Base-by-base conservation (phyloP, 2,797 vertebrate genomes). In the Channa striata region DNA sequence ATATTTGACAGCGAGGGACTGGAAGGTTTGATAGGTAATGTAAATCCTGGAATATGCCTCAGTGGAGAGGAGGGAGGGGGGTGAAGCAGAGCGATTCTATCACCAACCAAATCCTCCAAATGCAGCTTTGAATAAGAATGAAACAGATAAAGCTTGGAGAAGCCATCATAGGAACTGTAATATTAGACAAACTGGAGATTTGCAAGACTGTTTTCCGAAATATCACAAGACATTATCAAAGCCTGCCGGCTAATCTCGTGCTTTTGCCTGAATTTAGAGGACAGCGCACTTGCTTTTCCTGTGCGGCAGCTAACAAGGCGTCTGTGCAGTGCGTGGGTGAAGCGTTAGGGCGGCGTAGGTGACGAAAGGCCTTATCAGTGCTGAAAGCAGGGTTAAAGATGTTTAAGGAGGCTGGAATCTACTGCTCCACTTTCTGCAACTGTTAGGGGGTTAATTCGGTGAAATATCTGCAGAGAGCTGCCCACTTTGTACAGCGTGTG, bases 101-200 rank as follows among this genome's bases (percentile, higher is more conserved):
- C 88, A 75, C 62, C 67, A 75, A 52, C 78, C 83, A 85, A 91
- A 90, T 88, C 87, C 88, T 82, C 73, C 73, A 89, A 85, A 90
- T 86, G 78, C 79, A 78, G 80, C 82, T 87, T 84, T 89, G 87
- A 90, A 89, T 89, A 74, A 82, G 72, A 91, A 87, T 89, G 86
- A 87, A 87, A 88, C 13, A 87, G 87, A 91, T 88, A 85, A 87
- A 80, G 68, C 64, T 81, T 63, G 66, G 68, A 79, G 79, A 64
- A 84, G 73, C 72, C 79, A 74, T 85, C 76, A 68, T 30, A 71
- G 71, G 60, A 73, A 77, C 59, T 70, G 74, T 85, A 78, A 83
- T 80, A 80, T 83, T 77, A 81, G 76, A 83, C 84, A 85, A 87
- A 86, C 76, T 60, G 79, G 70, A 88, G 79, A 86, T 83, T 81